Evolutionary conservation across 1,140 invertebrate genomes (phyloP), one percentile per base, ranked within the genome.

Genomic region (Drosophila kikkawai): DNA sequence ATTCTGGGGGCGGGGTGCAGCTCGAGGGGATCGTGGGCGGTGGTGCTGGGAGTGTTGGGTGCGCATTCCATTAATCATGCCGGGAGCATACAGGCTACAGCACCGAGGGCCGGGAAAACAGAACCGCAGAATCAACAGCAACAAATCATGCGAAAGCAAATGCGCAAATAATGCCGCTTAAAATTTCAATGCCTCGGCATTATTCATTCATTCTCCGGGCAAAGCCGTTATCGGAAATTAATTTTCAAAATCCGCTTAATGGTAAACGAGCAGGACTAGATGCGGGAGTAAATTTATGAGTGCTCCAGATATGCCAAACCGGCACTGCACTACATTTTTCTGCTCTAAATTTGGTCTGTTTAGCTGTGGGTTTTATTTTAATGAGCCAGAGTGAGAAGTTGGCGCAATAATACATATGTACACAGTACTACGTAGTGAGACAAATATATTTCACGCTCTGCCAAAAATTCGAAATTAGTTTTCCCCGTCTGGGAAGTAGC

Each of bases 61-160:
- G 39, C 61, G 55, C 57, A 78, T 78, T 78, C 75, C 75, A 78
- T 78, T 78, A 78, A 78, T 78, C 75, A 78, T 78, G 65, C 75
- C 74, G 22, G 44, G 9, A 56, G 34, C 37, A 68, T 58, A 70
- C 65, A 51, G 57, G n/a, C 50, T 17, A 11, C 29, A 51, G 50
- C 64, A 63, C 50, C 42, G 19, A 63, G 64, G 75, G 41, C 75
- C 64, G 42, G 61, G 75, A 70, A 69, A 69, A 78, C 75, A 69
- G 51, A 70, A 78, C 75, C 75, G 59, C 75, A 63, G 59, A 78
- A 78, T 78, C 75, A 78, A 78, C 75, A 77, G 66, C 67, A 68
- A 70, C 67, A 78, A 78, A 78, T 78, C 75, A 78, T 56, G 75
- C 75, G 65, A 70, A 57, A 61, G 75, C 75, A 56, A 78, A 78